phyloP scores from a whole-genome alignment of 2,113 vertebrate genomes.

The Hippocampus zosterae region DNA sequence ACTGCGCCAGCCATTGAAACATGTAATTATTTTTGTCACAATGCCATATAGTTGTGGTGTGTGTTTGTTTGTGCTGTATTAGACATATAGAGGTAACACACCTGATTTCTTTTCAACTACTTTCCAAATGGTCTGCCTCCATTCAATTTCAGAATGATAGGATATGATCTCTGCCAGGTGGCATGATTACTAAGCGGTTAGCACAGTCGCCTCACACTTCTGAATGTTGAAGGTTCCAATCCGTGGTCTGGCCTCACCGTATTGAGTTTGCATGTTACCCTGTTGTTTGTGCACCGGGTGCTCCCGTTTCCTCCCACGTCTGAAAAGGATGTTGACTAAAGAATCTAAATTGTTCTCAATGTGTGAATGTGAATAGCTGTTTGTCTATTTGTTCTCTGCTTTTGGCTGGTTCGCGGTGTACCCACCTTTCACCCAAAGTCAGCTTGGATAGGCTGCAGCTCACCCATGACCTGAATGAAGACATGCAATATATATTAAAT shows the following conservation, averaged over 20 bases:
- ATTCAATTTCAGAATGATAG: background rate
- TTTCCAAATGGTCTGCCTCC: background rate
- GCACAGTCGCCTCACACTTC: background rate
- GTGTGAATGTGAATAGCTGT: background rate
- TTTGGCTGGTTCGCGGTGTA: background rate
- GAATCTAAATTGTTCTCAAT: background rate
- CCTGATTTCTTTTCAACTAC: background rate
- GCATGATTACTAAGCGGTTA: background rate
- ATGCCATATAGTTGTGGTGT: background rate
- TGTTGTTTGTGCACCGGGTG: background rate
- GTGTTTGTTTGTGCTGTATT: background rate
- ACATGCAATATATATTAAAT: background rate
- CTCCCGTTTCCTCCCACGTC: background rate
- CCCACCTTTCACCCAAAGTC: background rate
- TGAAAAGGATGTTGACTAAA: background rate
- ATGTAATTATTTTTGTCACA: background rate
- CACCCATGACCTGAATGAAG: background rate
- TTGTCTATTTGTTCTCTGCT: background rate
- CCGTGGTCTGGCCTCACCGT: background rate
- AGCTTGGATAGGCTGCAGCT: background rate
- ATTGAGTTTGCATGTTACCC: background rate
- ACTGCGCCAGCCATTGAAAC: background rate
- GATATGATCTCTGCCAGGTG: background rate
- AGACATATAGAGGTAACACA: background rate
- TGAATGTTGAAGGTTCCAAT: background rate